phyloP scores from a whole-genome alignment of 2,888 invertebrate genomes.

The Drosophila robusta region DNA sequence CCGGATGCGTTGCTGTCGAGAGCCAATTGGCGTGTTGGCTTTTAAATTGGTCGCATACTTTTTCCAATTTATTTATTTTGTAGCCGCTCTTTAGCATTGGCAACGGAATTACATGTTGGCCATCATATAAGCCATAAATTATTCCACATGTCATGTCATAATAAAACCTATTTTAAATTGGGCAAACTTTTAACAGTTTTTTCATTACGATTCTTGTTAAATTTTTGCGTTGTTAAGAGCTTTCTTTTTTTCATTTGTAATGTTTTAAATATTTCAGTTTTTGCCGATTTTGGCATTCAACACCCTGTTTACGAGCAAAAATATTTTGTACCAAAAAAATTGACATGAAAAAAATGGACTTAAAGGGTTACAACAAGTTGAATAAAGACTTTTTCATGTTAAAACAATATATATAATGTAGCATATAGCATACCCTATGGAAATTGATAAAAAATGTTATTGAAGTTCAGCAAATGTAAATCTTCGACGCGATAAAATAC shows the following conservation, averaged over 20 bases:
- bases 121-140: background rate
- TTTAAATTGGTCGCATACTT: constrained; percentile 3
- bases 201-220: background rate
- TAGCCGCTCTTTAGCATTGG: background rate
- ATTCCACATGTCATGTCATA: background rate
- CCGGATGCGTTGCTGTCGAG: background rate
- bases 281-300: background rate
- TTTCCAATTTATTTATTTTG: background rate
- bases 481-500: no score
- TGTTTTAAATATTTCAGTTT: background rate
- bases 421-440: no score
- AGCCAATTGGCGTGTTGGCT: constrained; percentile 9
- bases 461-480: no score
- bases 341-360: background rate
- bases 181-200: background rate
- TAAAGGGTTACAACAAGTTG: background rate
- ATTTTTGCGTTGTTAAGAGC: background rate
- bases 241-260: background rate
- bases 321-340: background rate
- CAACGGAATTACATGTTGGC: background rate
- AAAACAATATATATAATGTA: no score
- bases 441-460: no score
- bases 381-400: no score
- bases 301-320: background rate
- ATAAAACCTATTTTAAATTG: background rate